Conservation (phyloP, 2,888 invertebrate species). For the Chymomyza fuscimana region DNA sequence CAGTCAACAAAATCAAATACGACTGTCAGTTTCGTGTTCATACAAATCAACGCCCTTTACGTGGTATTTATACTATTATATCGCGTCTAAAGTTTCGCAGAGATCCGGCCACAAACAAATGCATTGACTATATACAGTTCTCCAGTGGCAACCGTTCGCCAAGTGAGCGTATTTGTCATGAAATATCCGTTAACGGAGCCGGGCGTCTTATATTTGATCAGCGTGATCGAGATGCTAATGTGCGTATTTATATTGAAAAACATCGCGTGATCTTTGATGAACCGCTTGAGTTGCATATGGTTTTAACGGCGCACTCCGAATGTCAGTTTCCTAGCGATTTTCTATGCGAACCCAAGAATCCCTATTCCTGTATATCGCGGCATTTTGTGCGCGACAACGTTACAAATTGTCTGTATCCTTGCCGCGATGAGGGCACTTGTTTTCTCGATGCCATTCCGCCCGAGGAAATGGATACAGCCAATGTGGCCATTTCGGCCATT, state of each 20-base stretch:
- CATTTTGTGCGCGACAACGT: slow-evolving; percentile 77
- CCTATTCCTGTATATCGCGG: slow-evolving; percentile 76
- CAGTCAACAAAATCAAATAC: slow-evolving; percentile 70
- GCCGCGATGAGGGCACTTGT: slow-evolving; percentile 76
- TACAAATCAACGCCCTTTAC: slow-evolving; percentile 64
- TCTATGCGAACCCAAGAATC: slow-evolving; percentile 71
- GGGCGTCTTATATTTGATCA: slow-evolving; percentile 75
- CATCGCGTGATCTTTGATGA: slow-evolving; percentile 62
- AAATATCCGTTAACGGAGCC: slow-evolving; percentile 74
- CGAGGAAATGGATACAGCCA: slow-evolving; percentile 73
- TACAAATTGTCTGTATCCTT: slow-evolving; percentile 77
- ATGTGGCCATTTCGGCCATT: slow-evolving; percentile 77
- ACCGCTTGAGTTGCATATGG: slow-evolving; percentile 76
- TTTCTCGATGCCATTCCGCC: slow-evolving; percentile 69
- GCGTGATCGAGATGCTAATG: slow-evolving; percentile 70
- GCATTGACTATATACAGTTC: slow-evolving; percentile 77
- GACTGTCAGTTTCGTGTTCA: slow-evolving; percentile 75
- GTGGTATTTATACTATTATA: slow-evolving; percentile 76
- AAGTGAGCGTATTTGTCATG: slow-evolving; percentile 74
- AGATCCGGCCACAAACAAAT: slow-evolving; percentile 64
- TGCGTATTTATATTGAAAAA: slow-evolving; percentile 71
- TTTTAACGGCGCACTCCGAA: slow-evolving; percentile 75
- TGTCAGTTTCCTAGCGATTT: slow-evolving; percentile 74
- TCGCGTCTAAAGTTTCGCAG: slow-evolving; percentile 76
- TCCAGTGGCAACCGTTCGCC: slow-evolving; percentile 73